Evolutionary conservation across 2,113 vertebrate species (phyloP), one percentile per base, ranked within the genome.

Genomic region (Anhinga anhinga): DNA sequence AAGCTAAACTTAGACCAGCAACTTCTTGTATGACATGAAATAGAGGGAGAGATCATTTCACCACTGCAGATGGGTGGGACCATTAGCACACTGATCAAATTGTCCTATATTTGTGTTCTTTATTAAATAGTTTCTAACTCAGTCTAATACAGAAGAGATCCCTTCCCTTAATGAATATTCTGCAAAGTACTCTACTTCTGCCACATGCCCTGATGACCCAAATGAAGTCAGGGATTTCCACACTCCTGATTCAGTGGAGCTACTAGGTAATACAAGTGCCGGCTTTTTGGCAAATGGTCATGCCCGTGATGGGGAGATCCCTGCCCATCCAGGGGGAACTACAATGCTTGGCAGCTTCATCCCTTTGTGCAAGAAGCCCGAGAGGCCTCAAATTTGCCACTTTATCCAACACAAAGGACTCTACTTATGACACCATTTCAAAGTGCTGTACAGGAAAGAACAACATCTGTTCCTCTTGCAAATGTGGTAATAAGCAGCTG

Each of bases 101-200:
- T 72, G 79, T 78, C 45, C 61, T 18, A 5, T 34, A 56, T 78
- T 69, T 61, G 11, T 63, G 45, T 52, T 52, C 65, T 52, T 92
- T 71, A 86, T 95, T 92, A 82, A 95, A 82, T 27, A 82, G 11
- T 53, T 89, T 82, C 78, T 86, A 80, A 78, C 44, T 74, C 67
- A 49, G 27, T 45, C 67, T 85, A 67, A 45, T 71, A 27, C 13
- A 40, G 47, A 85, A 80, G 58, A 82, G 22, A 44, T 20, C 13
- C 82, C 50, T 70, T 80, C 40, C 50, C 20, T 63, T 83, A 66
- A 15, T 9, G 10, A 66, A 29, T 27, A 21, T n/a, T 26, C 42
- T 59, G 44, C 49, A 85, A 82, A 79, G 9, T 19, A 49, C 11
- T 82, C 9, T 82, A 18, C 25, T 86, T 49, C 29, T 94, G 50